A percentile compares a stretch with the other conserved stretches of the same genome.
phyloP scores from a whole-genome alignment of 2,113 vertebrate genomes.

The Epinephelus lanceolatus region DNA sequence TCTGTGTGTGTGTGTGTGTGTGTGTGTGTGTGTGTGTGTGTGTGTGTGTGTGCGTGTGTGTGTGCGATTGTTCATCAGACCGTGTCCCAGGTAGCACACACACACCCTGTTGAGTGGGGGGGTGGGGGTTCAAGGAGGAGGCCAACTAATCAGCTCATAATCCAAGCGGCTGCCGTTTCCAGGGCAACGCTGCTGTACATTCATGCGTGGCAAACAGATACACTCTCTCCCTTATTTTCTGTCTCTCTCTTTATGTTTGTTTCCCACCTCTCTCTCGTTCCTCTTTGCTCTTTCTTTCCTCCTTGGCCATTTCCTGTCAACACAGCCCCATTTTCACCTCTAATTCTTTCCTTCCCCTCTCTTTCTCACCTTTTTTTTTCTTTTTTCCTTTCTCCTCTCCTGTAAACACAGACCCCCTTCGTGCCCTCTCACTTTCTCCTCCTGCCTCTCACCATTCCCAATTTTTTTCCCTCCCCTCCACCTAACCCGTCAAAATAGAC shows the following conservation, averaged over 20 bases:
- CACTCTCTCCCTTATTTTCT: constrained; percentile 61
- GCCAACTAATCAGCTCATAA: constrained; percentile 83
- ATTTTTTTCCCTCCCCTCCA: constrained; percentile 21
- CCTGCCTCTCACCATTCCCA: constrained; percentile 24
- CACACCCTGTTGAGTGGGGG: constrained; percentile 64
- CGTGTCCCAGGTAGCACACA: constrained; percentile 66
- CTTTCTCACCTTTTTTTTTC: constrained; percentile 37
- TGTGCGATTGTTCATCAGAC: constrained; percentile 58
- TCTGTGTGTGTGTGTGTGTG: constrained; percentile 5
- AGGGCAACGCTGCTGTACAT: constrained; percentile 77
- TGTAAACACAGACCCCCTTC: constrained; percentile 30
- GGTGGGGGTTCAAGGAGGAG: constrained; percentile 54
- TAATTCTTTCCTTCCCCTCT: constrained; percentile 31
- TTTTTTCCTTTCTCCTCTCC: constrained; percentile 15
- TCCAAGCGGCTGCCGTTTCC: constrained; percentile 79
- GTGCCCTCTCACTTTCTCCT: constrained; percentile 17
- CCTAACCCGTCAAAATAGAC: constrained; percentile 24
- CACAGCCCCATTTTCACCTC: constrained; percentile 42
- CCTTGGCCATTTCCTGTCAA: constrained; percentile 36
- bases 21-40: neutral
- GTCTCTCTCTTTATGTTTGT: constrained; percentile 54
- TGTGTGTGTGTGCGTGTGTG: neutral
- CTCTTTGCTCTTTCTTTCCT: constrained; percentile 20
- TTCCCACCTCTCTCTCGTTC: constrained; percentile 15
- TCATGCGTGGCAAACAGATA: constrained; percentile 79